Evolutionary conservation across 2,113 vertebrate genomes (phyloP), one percentile per base, ranked within the genome.

Genomic region (Formicarius rufipectus): DNA sequence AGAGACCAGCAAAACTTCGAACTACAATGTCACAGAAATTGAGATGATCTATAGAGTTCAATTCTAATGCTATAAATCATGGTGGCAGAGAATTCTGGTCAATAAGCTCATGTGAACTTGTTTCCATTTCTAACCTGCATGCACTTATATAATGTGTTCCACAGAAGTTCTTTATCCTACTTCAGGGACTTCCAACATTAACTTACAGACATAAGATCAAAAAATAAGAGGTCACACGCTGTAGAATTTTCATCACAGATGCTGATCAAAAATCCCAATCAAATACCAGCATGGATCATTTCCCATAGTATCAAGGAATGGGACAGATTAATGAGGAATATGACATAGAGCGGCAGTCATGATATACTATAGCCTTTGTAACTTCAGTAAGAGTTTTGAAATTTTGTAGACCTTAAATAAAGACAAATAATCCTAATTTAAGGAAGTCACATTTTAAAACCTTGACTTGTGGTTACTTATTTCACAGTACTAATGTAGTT

Each of bases 41-140:
- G 55, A 90, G 18, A 80, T 83, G 49, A 94, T 91, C 82, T 93
- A 76, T 50, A 94, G 62, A 87, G 58, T 91, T 93, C 33, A 69
- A 5, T 76, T 73, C 30, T 90, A 87, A 90, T 83, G 39, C 67
- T 79, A 47, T 95, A 76, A 67, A 83, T 93, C 87, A 74, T 7
- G 15, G 20, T 71, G 67, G 7, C 55, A 90, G 87, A 91, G 50
- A 39, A 33, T 90, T 93, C 63, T 95, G 63, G 45, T 88, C 87
- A 91, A 95, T 88, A 93, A 84, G 3, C 42, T 88, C 12, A n/a
- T 64, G 52, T 72, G 63, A 93, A 90, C 47, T 59, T 83, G 2
- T 74, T 85, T 90, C 55, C 50, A 50, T 77, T 91, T 85, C 71
- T 83, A 90, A 83, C 37, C 45, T 52, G 19, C 17, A 71, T 39